Conservation (phyloP, 1,140 invertebrate species). For the Drosophila teissieri region DNA sequence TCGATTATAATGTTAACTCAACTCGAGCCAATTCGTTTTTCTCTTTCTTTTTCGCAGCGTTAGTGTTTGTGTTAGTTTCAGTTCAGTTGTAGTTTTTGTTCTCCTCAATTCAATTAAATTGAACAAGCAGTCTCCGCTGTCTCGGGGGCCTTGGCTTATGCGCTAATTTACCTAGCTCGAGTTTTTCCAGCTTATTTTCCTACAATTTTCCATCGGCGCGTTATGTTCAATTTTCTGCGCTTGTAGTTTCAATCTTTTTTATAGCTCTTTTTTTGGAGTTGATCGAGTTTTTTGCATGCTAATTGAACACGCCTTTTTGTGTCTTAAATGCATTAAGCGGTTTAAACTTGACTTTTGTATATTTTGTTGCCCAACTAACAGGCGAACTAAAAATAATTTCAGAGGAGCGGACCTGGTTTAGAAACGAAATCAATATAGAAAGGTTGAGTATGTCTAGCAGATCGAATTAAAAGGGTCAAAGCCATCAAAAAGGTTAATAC, state of each 20-base stretch:
- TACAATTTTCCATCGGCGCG: conserved; percentile 51
- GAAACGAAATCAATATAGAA: conserved; percentile 21
- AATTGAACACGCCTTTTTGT: conserved; percentile 82
- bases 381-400: conserved; percentile 26
- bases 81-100: conserved; percentile 46
- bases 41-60: conserved; percentile 24
- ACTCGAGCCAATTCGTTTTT: conserved; percentile 46
- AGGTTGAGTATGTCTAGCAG: conserved; percentile 1
- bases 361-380: conserved; percentile 14
- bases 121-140: conserved; percentile 65
- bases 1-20: conserved; percentile 81
- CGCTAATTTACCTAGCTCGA: conserved; percentile 69
- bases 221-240: conserved; percentile 78
- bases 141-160: conserved; percentile 66
- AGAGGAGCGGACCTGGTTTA: conserved; percentile 25
- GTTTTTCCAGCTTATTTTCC: conserved; percentile 45
- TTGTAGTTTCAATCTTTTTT: conserved; percentile 60
- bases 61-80: conserved; percentile 32
- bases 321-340: conserved; percentile 67
- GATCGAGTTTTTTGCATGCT: conserved; percentile 71
- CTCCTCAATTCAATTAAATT: conserved; percentile 73
- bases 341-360: conserved; percentile 67
- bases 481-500: conserved; percentile 23
- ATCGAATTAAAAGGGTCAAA: conserved; percentile 28
- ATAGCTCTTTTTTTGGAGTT: conserved; percentile 33